Evolutionary conservation across 2,888 invertebrate genomes (phyloP), one percentile per base, ranked within the genome.

Genomic region (Heteromurus nitidus): DNA sequence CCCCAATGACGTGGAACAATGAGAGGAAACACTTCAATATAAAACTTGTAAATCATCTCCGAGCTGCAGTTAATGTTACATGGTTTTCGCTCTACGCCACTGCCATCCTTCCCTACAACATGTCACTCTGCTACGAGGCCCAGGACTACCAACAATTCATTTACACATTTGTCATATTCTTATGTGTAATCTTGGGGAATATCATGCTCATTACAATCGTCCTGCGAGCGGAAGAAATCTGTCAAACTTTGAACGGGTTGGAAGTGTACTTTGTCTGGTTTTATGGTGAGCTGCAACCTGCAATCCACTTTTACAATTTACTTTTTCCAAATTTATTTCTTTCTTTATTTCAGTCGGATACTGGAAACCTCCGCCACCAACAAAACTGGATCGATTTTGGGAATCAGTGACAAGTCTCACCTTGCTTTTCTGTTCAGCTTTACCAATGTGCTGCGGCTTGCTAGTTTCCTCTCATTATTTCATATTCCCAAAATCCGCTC

Each of bases 51-150:
- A 24, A n/a, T 26, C 50, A 68, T 47, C 28, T 18, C 18, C 26
- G 18, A n/a, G 16, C n/a, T 50, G 11, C 18, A 13, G 26, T 2
- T 20, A n/a, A n/a, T 50, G 9, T 16, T 50, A 28, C 22, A 9
- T 13, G 36, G 11, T 47, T 68, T n/a, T n/a, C n/a, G n/a, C n/a
- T n/a, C n/a, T n/a, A 68, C 28, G 50, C 26, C 1, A 11, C 50
- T n/a, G 1, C 50, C 2, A 9, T 68, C 3, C 16, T 68, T 44
- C 68, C 68, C 13, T 26, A 68, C 50, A 47, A 68, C 50, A 68
- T 50, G 0, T 2, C 50, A 18, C 68, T 50, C 0, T 3, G 18
- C n/a, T 11, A 30, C 7, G 16, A 50, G 18, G 28, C 22, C 13
- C 24, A 28, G 26, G 68, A 68, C 13, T 47, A 26, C 16, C 68